Conservation (phyloP, 2,113 vertebrate species). For the Erythrocebus patas region DNA sequence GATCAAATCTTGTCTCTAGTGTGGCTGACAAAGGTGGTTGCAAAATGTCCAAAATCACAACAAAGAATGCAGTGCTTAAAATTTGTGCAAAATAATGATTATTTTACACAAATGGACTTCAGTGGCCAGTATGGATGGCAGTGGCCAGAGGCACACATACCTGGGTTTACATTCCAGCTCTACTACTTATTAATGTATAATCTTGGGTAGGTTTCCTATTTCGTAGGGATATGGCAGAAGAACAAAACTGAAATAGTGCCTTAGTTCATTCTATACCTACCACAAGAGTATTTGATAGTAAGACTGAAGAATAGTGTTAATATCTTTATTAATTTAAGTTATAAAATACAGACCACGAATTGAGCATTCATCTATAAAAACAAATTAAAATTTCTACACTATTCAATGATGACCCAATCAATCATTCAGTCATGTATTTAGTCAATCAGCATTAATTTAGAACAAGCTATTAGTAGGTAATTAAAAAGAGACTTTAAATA, state of each 20-base stretch:
- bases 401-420: not conserved
- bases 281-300: not conserved
- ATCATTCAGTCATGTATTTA: not conserved
- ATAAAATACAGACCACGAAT: not conserved
- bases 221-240: not conserved
- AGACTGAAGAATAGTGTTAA: not conserved
- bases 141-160: not conserved
- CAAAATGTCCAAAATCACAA: not conserved
- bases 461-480: not conserved
- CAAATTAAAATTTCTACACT: not conserved
- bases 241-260: not conserved
- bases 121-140: no score
- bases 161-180: not conserved
- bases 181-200: not conserved
- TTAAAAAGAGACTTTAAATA: slow-evolving; percentile 47
- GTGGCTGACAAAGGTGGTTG: not conserved
- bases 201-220: not conserved
- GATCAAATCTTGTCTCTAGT: not conserved
- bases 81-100: not conserved
- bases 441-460: not conserved
- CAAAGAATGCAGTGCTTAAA: not conserved
- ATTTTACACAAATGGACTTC: no score
- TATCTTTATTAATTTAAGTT: not conserved
- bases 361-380: not conserved
- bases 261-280: not conserved